Base-by-base conservation (phyloP, 1,140 invertebrate genomes). In the Leptinotarsa lineolata region DNA sequence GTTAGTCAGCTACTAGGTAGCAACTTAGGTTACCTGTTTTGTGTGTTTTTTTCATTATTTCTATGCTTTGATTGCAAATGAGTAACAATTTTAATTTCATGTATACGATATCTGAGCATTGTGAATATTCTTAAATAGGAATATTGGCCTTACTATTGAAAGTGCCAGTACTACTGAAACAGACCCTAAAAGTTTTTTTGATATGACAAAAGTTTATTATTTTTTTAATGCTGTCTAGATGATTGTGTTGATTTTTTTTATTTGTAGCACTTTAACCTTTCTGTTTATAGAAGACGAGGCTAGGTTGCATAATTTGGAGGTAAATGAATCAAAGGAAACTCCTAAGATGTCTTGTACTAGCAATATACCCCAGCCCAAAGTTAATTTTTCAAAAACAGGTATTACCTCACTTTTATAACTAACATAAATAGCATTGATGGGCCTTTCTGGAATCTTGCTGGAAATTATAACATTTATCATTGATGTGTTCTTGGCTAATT, bases 221-320 rank as follows among this genome's bases (percentile, higher is more conserved):
- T 54, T 15, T 54, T 5, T 54, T 54, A 18, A 54, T 54, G n/a
- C 48, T 54, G 15, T 54, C 48, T 54, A 54, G 16, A 54, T 54
- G n/a, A 15, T 54, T n/a, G 48, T 54, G n/a, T 54, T 15, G n/a
- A 21, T 76, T 76, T 67, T 60, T 74, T 69, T 65, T 72, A 39
- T 15, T 61, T 71, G 45, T 20, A 75, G 30, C 58, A 60, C n/a
- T 75, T 74, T 58, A 45, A 71, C 69, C 65, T 76, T 78, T 80
- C 78, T 75, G 72, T 81, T 83, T 83, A 76, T 83, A 84, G 83
- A 84, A 81, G 82, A 78, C 76, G 74, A 79, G 77, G 77, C 76
- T 73, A 79, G 73, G 60, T 77, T 84, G 74, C 75, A 82, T 72
- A 72, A 72, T 70, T 71, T 81, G 78, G 78, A 75, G 73, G 74